Percentiles rank a stretch among this genome's conserved stretches.
These are phyloP conservation scores for Trididemnum miniatum DNA, from an alignment of 23 tunicate species.

Conservation along the genomic window DNA sequence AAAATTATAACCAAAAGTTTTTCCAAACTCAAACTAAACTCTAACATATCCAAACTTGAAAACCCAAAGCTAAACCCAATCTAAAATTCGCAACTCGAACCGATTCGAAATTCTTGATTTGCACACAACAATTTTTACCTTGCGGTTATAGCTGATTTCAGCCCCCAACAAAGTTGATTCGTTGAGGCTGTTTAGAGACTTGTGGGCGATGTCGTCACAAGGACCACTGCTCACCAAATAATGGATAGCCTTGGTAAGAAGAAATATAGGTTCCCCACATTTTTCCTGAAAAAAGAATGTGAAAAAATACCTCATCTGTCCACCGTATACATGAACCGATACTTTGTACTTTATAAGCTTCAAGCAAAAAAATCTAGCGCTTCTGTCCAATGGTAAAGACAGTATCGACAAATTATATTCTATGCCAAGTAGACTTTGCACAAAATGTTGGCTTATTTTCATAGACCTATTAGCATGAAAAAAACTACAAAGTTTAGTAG, in stretches of 20 bases:
- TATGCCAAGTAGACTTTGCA: too few relatives aligned
- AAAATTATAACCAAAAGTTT: too few relatives aligned
- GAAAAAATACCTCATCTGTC: neutral
- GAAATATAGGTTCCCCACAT: conserved; percentile 88
- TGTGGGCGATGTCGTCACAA: conserved; percentile 82
- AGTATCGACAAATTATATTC: too few relatives aligned
- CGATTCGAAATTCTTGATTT: too few relatives aligned
- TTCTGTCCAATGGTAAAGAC: neutral
- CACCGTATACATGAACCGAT: neutral
- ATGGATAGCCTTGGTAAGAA: conserved; percentile 90
- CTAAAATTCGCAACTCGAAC: too few relatives aligned
- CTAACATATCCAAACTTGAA: too few relatives aligned
- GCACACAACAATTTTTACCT: conserved; percentile 59
- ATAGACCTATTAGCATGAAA: neutral
- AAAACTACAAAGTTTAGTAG: neutral
- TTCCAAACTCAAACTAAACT: too few relatives aligned
- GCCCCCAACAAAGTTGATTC: conserved; percentile 82
- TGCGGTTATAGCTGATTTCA: conserved; percentile 56
- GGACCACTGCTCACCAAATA: conserved; percentile 87
- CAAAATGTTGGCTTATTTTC: too few relatives aligned
- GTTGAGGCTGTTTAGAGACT: conserved; percentile 89
- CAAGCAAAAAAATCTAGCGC: neutral
- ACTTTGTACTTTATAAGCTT: neutral
- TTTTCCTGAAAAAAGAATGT: conserved; percentile 49
- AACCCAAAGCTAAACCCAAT: too few relatives aligned